Base-by-base conservation (phyloP, 2,113 vertebrate species). In the Mugil cephalus region DNA sequence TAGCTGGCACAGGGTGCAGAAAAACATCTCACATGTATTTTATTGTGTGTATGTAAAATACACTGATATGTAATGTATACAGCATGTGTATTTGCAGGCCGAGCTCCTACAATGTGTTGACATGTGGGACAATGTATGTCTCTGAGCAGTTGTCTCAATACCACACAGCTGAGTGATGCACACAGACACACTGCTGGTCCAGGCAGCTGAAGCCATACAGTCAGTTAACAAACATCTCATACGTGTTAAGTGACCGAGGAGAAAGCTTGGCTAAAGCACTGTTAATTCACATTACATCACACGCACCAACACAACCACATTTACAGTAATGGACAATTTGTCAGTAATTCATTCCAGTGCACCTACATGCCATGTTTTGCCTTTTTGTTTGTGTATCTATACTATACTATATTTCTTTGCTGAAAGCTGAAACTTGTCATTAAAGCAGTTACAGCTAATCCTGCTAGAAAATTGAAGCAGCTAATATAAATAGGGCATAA, bases 71-170 rank as follows among this genome's bases (percentile, higher is more conserved):
- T 68, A 47, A 52, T 51, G 0, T 54, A 60, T 66, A 61, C 59
- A 61, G 21, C 8, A 1, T 39, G 53, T 74, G 59, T 60, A 58
- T 58, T 21, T 21, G 8, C n/a, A 43, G 43, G 40, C 43, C 14
- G 35, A 64, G 66, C 54, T 70, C 58, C 64, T 17, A 69, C 68
- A 73, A 8, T 34, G 52, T 80, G 74, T 64, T 71, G 86, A 84
- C 74, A 67, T 50, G 71, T 63, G 70, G 43, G 59, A 79, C 79
- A 71, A 76, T 73, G 53, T 73, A 59, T 79, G 21, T 83, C 69
- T 88, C 76, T 83, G 69, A 83, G 67, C 66, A 77, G 80, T 79
- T 81, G 74, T 77, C 69, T 73, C 59, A 77, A 64, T 54, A 74
- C 4, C 42, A 61, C 60, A 54, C 48, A 56, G 83, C 48, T 82